Conservation (phyloP, 1,140 invertebrate species). For the Ceratitis capitata region DNA sequence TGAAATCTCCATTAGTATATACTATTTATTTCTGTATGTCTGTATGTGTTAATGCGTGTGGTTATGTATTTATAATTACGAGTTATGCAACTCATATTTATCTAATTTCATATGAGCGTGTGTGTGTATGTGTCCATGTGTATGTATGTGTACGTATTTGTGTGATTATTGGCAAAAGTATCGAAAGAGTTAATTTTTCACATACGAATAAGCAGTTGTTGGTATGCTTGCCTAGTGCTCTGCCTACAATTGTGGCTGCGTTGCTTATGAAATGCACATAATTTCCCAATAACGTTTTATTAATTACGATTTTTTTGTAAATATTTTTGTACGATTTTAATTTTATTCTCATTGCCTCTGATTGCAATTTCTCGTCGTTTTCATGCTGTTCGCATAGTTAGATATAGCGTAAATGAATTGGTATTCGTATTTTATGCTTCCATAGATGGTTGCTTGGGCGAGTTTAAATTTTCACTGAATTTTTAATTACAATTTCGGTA, state of each 20-base stretch:
- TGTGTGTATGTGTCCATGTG: neutral
- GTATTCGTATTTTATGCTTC: neutral
- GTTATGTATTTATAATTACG: neutral
- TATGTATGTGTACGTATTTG: too few relatives aligned
- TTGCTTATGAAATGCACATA: neutral
- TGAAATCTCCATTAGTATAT: neutral
- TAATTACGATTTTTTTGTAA: neutral
- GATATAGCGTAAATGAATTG: neutral
- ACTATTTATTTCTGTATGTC: too few relatives aligned
- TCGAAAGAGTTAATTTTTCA: neutral
- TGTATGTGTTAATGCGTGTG: too few relatives aligned
- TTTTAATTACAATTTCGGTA: neutral
- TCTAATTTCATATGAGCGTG: neutral
- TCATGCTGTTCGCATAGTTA: neutral
- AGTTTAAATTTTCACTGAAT: neutral
- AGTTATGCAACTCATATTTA: neutral
- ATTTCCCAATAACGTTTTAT: neutral
- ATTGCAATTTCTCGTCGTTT: neutral
- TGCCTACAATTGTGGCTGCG: neutral
- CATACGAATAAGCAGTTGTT: neutral
- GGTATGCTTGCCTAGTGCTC: neutral
- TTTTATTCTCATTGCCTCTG: neutral
- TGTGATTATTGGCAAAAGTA: neutral
- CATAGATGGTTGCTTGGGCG: neutral
- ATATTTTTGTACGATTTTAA: neutral